phyloP scores from a whole-genome alignment of 2,888 invertebrate genomes.

The Argyresthia albistria region DNA sequence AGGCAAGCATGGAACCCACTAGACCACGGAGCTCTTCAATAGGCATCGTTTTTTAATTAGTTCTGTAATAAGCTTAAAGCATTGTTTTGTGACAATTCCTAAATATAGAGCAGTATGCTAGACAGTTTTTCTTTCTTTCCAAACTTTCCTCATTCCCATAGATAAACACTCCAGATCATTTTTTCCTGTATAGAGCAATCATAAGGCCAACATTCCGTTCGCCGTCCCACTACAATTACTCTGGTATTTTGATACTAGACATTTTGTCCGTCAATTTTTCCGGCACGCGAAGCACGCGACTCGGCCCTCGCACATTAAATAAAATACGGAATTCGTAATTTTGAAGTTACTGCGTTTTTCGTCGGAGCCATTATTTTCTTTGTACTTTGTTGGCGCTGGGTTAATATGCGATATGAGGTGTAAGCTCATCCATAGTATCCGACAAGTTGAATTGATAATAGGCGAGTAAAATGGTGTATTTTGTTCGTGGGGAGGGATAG shows the following conservation, averaged over 20 bases:
- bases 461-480: too few relatives aligned
- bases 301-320: constrained; percentile 5
- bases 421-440: too few relatives aligned
- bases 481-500: too few relatives aligned
- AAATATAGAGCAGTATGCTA: neutral
- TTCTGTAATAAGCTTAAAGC: too few relatives aligned
- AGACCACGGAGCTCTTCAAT: too few relatives aligned
- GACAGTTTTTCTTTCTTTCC: neutral
- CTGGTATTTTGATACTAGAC: constrained; percentile 22
- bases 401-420: too few relatives aligned
- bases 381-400: too few relatives aligned
- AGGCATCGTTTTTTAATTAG: too few relatives aligned
- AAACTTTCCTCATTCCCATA: too few relatives aligned
- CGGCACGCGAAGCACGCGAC: constrained; percentile 8
- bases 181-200: neutral
- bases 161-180: too few relatives aligned
- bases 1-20: too few relatives aligned
- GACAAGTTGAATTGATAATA: too few relatives aligned
- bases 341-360: neutral
- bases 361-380: neutral
- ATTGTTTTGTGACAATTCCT: neutral
- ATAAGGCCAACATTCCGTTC: constrained; percentile 12
- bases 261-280: constrained; percentile 5
- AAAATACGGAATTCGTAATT: constrained; percentile 5
- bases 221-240: constrained; percentile 27